These are phyloP conservation scores for Hafferia zeledoni DNA, from an alignment of 2,797 vertebrate species.

Conservation along the genomic window DNA sequence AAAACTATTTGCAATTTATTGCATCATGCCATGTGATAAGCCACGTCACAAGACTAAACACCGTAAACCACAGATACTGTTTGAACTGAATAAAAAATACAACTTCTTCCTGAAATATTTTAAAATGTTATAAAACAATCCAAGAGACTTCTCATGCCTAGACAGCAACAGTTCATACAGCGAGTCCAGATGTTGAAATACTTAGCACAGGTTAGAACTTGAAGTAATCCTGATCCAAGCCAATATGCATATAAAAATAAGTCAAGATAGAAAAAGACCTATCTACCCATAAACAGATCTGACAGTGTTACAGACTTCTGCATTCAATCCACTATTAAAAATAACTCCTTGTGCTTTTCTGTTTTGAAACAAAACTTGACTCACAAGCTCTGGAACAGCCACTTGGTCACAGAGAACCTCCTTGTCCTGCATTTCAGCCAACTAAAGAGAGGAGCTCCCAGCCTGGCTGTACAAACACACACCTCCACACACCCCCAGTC, in stretches of 20 bases:
- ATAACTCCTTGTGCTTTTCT: background rate
- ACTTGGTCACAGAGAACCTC: background rate
- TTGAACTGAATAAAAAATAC: background rate
- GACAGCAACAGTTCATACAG: accelerated
- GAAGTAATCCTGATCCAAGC: background rate
- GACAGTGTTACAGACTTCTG: background rate
- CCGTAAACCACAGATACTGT: background rate
- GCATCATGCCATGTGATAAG: background rate
- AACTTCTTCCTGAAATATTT: background rate
- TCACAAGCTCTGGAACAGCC: background rate
- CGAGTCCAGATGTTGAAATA: background rate
- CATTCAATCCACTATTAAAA: background rate
- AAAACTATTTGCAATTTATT: background rate
- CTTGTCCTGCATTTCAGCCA: background rate
- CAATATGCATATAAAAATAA: background rate
- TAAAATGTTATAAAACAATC: background rate
- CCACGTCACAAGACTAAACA: background rate
- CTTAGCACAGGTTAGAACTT: constrained; percentile 27
- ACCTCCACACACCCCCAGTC: background rate
- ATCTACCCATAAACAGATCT: background rate
- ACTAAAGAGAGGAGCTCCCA: background rate
- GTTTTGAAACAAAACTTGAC: background rate
- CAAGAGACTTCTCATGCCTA: background rate
- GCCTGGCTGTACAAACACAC: background rate
- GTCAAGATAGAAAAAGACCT: background rate